Base-by-base conservation (phyloP, 2,113 vertebrate species). In the Ibidorhyncha struthersii region DNA sequence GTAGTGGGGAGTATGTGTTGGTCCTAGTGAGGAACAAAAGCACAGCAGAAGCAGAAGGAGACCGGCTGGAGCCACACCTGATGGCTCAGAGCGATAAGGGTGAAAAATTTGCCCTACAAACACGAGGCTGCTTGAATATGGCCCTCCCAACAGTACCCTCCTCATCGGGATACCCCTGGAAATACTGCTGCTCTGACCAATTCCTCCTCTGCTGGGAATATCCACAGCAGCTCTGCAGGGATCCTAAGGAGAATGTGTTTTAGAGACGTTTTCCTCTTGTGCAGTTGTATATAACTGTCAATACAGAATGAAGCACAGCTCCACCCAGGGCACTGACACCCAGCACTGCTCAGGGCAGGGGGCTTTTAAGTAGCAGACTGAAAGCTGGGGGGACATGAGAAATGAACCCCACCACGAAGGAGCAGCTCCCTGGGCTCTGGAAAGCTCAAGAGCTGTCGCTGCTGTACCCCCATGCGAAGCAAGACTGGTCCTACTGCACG, bases 401-500 rank as follows among this genome's bases (percentile, higher is more conserved):
- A 23, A 19, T 45, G 62, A 86, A 20, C 12, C 23, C 14, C 5
- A 5, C 13, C 43, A 10, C 1, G 0, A 19, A 82, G 69, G 16
- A 73, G 40, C 40, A 43, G 72, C 19, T 43, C 27, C 52, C 67
- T 13, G 32, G 34, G 63, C 23, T 27, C 59, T 16, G 26, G 14
- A 18, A 36, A 85, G 38, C 74, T 45, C 63, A 2, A 4, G 36
- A 93, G 53, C 40, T 47, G 25, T 32, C 1, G 0, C 38, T 16
- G 2, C 19, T 9, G 2, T 53, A 22, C 1, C 14, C 45, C 27
- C 29, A 19, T 8, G 8, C 1, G 1, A 21, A 71, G 9, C 18
- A 78, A 49, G 6, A 0, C 25, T 32, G 70, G 29, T 13, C 72
- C 61, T 67, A 1, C 14, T 25, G 63, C 7, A 1, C 1, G 30